Base-by-base conservation (phyloP, 2,797 vertebrate genomes). In the Sarcoramphus papa region DNA sequence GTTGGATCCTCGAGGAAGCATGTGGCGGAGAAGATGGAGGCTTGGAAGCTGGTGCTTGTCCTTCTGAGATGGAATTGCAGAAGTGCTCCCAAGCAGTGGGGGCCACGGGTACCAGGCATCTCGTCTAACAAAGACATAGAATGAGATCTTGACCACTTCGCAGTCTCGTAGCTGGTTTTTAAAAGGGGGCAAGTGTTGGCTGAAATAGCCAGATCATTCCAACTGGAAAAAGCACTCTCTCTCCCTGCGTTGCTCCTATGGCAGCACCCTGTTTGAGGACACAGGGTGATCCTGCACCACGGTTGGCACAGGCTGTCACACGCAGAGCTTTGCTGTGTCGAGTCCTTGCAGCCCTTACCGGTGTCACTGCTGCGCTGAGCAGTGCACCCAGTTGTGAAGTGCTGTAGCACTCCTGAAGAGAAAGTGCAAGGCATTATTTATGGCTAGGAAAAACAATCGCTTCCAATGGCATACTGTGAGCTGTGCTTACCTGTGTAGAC, bases 211-310 rank as follows among this genome's bases (percentile, higher is more conserved):
- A 47, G 30, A 22, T 62, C 15, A 8, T 62, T 69, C 40, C 35
- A 33, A 4, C 5, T 24, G 12, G 37, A 56, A 41, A 20, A 41
- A 35, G 14, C 6, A 9, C 6, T 69, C 11, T 17, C 16, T 65
- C 21, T 75, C 14, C 4, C 10, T 22, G 30, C 1, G 0, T 10
- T 72, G 33, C 48, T 89, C 33, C 45, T 54, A 2, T 6, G 45
- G 31, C 37, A 79, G 53, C 8, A 28, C 14, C 18, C 45, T n/a
- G 21, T 65, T 37, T 45, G 57, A 40, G 23, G 54, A 47, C 54
- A 22, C 23, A 10, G 24, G 16, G 11, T 6, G 3, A 41, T 31
- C 56, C 60, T 30, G n/a, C 30, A 30, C 13, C 0, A 0, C 0
- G 4, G 14, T 20, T 59, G 60, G 54, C 59, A n/a, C 24, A 27